These are phyloP conservation scores for Nephrotoma guestfalica DNA, from an alignment of 2,888 invertebrate genomes.

Conservation along the genomic window DNA sequence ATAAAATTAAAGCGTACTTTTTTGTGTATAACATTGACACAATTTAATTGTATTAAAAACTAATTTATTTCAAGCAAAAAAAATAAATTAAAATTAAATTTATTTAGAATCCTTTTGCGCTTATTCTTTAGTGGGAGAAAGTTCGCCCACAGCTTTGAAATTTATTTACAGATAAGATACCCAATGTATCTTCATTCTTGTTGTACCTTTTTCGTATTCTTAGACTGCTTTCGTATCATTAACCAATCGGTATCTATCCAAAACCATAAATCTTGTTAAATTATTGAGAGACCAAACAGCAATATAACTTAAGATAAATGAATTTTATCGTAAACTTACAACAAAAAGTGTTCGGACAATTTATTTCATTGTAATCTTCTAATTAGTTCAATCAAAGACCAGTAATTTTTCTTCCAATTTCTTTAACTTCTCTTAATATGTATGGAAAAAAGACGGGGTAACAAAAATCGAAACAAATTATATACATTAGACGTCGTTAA, in stretches of 20 bases:
- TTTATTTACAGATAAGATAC: not conserved
- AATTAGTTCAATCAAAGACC: not conserved
- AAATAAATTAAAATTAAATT: not conserved
- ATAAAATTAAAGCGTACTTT: not conserved
- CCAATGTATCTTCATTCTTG: not conserved
- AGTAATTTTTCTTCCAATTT: not conserved
- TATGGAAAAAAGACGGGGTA: not conserved
- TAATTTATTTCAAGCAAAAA: not conserved
- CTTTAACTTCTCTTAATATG: not conserved
- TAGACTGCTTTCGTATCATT: not conserved
- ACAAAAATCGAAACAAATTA: not conserved
- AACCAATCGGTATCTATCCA: not conserved
- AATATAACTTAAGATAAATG: not conserved
- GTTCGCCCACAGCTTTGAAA: not conserved
- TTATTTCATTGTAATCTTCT: not conserved
- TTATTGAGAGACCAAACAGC: not conserved
- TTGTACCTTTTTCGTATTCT: not conserved
- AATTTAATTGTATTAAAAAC: not conserved
- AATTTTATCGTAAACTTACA: not conserved
- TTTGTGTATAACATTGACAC: not conserved
- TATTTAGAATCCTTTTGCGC: not conserved
- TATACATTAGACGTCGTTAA: not conserved
- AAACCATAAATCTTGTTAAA: not conserved
- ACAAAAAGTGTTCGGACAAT: not conserved
- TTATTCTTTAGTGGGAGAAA: not conserved